Evolutionary conservation across 2,113 vertebrate genomes (phyloP).

Genomic region (Casuarius casuarius): DNA sequence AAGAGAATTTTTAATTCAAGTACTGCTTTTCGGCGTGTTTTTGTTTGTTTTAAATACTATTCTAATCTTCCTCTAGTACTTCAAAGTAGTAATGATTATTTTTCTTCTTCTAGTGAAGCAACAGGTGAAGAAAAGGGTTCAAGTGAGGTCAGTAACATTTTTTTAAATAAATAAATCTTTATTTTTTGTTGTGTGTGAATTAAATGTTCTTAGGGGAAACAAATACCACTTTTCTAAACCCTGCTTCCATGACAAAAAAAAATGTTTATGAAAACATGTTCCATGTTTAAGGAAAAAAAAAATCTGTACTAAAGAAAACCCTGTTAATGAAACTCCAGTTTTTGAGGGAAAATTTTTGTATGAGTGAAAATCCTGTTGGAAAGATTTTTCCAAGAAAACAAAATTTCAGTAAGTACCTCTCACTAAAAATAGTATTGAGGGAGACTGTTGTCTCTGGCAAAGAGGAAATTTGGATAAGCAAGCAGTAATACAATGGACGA

Average conservation of each 20-base stretch:
- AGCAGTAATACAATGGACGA: background rate
- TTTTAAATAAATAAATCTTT: background rate
- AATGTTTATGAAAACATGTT: too few species aligned
- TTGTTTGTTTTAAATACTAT: background rate
- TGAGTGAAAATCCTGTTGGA: background rate
- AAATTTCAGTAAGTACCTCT: background rate
- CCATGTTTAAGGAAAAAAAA: too few species aligned
- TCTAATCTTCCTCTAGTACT: background rate
- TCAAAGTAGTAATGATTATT: background rate
- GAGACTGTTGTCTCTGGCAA: background rate
- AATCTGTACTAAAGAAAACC: background rate
- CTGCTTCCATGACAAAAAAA: background rate
- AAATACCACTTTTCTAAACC: background rate
- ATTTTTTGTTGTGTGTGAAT: background rate
- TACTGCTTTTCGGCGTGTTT: background rate
- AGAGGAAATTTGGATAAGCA: background rate
- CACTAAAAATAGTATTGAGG: background rate
- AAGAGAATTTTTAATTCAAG: background rate
- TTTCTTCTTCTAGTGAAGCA: conserved; percentile 71
- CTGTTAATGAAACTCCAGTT: background rate
- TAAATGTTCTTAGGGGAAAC: background rate
- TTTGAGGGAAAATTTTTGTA: background rate
- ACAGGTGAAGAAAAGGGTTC: conserved; percentile 56
- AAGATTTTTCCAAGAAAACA: background rate
- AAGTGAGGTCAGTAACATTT: conserved; percentile 72